A percentile compares a stretch with the other conserved stretches of the same genome.
Conservation (phyloP, 2,113 vertebrate species). For the Ovis canadensis region DNA sequence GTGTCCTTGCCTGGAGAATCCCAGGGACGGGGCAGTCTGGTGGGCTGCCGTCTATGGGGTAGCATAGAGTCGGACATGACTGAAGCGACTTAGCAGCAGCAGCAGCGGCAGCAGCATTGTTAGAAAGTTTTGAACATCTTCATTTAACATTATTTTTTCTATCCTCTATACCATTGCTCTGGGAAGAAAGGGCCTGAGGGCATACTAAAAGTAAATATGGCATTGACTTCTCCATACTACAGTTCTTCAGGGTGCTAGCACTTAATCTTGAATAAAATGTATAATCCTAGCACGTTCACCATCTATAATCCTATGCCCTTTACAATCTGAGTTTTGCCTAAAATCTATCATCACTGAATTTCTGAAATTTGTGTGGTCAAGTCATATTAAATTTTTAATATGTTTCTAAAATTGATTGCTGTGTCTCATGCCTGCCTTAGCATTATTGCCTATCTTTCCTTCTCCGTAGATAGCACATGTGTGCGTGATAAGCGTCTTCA, state of each 20-base stretch:
- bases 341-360: background rate
- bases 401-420: background rate
- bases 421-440: background rate
- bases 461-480: background rate
- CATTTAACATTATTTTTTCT: background rate
- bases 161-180: background rate
- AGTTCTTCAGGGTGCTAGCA: rapidly evolving
- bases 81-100: too few relatives aligned
- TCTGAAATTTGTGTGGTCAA: background rate
- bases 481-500: background rate
- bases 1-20: too few relatives aligned
- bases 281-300: background rate
- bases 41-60: too few relatives aligned
- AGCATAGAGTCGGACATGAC: too few relatives aligned
- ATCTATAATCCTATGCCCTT: background rate
- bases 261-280: background rate
- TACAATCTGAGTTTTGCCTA: rapidly evolving
- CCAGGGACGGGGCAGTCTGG: too few relatives aligned
- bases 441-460: background rate
- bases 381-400: background rate
- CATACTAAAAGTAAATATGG: background rate
- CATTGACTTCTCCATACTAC: background rate
- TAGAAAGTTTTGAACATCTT: background rate
- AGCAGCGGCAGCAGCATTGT: too few relatives aligned
- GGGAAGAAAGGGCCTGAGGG: rapidly evolving